Evolutionary conservation across 2,888 invertebrate genomes (phyloP).

Genomic region (Habroteleia sp.): DNA sequence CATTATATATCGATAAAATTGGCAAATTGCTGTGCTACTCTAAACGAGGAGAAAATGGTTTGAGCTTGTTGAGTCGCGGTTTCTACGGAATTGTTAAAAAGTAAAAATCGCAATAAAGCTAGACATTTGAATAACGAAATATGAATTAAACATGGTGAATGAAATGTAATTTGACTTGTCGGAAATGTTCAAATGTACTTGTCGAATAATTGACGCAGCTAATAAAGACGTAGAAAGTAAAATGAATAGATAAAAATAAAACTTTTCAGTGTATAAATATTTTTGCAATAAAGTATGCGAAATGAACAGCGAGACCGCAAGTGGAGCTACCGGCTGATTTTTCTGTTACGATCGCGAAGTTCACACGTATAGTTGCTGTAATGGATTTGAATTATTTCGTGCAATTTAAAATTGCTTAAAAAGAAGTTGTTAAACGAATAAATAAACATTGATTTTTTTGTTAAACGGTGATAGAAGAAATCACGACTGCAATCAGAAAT

Average conservation of each 20-base stretch:
- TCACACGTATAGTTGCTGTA: constrained; percentile 19
- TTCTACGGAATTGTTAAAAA: too few relatives aligned
- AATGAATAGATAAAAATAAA: not conserved
- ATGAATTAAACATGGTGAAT: constrained; percentile 5
- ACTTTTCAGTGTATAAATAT: constrained; percentile 3
- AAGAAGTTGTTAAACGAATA: constrained; percentile 9
- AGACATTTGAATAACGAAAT: not conserved
- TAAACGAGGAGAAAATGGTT: constrained; percentile 9
- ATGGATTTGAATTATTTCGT: constrained; percentile 12
- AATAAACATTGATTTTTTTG: constrained; percentile 12
- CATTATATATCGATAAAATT: constrained; percentile 18
- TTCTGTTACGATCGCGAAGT: constrained; percentile 4
- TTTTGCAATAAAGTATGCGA: constrained; percentile 9
- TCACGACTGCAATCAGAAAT: not conserved
- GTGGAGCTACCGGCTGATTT: not conserved
- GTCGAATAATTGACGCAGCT: not conserved
- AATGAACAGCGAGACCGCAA: constrained; percentile 6
- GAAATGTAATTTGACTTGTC: not conserved
- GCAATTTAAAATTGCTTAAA: not conserved
- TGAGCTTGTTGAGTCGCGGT: too few relatives aligned
- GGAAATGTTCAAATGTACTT: not conserved
- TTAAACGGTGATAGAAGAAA: not conserved
- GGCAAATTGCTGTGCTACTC: not conserved
- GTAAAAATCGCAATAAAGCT: too few relatives aligned
- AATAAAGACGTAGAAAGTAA: constrained; percentile 10